A percentile compares a stretch with the other conserved stretches of the same genome.
phyloP scores from a whole-genome alignment of 2,888 invertebrate species.

The Cosmorhoe ocellata region DNA sequence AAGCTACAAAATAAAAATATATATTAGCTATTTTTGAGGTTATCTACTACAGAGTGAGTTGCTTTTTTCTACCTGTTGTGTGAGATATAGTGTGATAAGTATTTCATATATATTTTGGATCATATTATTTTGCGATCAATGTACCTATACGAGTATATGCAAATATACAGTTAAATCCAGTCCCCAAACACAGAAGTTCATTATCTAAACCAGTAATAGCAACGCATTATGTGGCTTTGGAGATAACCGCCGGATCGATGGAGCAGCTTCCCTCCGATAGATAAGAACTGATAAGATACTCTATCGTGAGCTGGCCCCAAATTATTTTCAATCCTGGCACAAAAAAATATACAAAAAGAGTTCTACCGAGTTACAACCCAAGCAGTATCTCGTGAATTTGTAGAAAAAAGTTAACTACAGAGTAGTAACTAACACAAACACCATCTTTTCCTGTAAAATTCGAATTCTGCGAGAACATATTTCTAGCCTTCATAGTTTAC shows the following conservation, averaged over 20 bases:
- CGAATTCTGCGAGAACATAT: slow-evolving; percentile 20
- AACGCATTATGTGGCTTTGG: slow-evolving; percentile 17
- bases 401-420: no score
- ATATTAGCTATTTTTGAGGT: no score
- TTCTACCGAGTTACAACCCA: background rate
- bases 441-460: slow-evolving; percentile 37
- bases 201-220: slow-evolving; percentile 7
- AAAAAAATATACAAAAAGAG: slow-evolving; percentile 36
- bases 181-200: slow-evolving; percentile 3
- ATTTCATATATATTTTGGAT: no score
- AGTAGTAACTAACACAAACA: no score
- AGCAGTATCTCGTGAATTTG: no score
- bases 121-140: no score
- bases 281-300: slow-evolving; percentile 70
- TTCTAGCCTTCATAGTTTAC: slow-evolving; percentile 29
- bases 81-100: no score
- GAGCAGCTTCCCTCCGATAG: slow-evolving; percentile 55
- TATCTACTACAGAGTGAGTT: no score
- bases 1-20: no score
- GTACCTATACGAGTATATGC: no score
- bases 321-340: slow-evolving; percentile 47
- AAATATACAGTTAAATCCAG: background rate
- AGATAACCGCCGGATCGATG: slow-evolving; percentile 55
- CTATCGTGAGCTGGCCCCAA: slow-evolving; percentile 61
- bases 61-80: no score